A percentile compares a stretch with the other conserved stretches of the same genome.
Conservation (phyloP, 2,888 invertebrate species). For the Eilema depressum region DNA sequence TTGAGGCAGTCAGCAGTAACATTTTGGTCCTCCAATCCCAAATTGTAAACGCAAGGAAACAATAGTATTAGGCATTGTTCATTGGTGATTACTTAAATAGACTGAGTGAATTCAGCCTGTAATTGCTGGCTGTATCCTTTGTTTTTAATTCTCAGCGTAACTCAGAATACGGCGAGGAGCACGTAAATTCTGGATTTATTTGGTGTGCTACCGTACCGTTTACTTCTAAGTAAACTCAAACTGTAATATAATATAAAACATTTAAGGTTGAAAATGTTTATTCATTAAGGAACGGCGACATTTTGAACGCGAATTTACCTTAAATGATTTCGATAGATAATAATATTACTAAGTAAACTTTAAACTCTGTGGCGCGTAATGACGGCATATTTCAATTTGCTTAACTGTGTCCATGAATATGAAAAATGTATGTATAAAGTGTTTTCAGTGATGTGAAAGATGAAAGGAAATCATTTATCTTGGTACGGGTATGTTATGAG, state of each 20-base stretch:
- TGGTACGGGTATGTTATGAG: background rate
- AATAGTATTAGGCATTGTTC: background rate
- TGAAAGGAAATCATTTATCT: background rate
- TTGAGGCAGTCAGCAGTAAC: slow-evolving; percentile 4
- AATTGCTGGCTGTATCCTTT: slow-evolving; percentile 5
- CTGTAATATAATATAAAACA: background rate
- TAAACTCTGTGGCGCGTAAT: background rate
- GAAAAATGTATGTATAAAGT: background rate
- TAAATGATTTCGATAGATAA: background rate
- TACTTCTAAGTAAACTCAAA: background rate
- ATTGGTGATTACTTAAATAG: background rate
- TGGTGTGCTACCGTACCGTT: no score
- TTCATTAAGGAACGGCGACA: background rate
- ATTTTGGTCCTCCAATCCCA: slow-evolving; percentile 1
- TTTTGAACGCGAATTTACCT: background rate
- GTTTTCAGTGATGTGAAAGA: background rate
- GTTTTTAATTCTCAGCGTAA: background rate
- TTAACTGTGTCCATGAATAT: background rate
- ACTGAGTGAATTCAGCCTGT: slow-evolving; percentile 2
- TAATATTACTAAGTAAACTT: background rate
- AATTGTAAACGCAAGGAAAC: slow-evolving; percentile 6
- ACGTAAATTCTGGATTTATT: background rate
- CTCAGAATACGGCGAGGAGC: background rate
- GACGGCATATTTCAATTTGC: background rate
- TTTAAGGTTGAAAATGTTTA: background rate